Conservation (phyloP, 2,113 vertebrate genomes). For the Psittacus erithacus region DNA sequence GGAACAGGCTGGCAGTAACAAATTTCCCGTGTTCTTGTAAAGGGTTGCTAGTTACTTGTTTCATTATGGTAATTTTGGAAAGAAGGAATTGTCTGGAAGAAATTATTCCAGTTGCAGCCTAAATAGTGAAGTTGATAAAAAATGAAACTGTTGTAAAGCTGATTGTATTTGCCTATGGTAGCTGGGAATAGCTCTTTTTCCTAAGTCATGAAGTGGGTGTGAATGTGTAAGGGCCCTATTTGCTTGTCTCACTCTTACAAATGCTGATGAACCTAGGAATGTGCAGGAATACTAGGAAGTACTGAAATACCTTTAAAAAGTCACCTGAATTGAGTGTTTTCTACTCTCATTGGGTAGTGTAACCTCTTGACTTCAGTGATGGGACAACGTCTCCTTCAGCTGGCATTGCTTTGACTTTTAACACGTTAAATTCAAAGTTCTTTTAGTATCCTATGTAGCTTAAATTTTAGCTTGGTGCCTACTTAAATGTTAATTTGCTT, state of each 20-base stretch:
- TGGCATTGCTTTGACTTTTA: neutral
- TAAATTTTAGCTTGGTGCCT: neutral
- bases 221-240: neutral
- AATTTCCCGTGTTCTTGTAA: neutral
- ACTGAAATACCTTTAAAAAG: neutral
- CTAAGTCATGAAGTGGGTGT: neutral
- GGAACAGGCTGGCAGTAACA: neutral
- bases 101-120: neutral
- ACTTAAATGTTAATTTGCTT: neutral
- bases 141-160: neutral
- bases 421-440: neutral
- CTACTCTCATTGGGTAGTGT: accelerated
- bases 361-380: neutral
- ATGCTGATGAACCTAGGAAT: neutral
- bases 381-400: neutral
- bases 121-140: neutral
- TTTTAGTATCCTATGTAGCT: neutral
- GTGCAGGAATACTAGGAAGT: neutral
- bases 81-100: neutral
- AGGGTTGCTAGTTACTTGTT: neutral
- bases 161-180: neutral
- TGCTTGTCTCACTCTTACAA: neutral
- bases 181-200: neutral
- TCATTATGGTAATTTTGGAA: neutral
- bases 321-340: neutral